These are phyloP conservation scores for Drosophila affinis DNA, from an alignment of 2,888 invertebrate species.

Conservation along the genomic window DNA sequence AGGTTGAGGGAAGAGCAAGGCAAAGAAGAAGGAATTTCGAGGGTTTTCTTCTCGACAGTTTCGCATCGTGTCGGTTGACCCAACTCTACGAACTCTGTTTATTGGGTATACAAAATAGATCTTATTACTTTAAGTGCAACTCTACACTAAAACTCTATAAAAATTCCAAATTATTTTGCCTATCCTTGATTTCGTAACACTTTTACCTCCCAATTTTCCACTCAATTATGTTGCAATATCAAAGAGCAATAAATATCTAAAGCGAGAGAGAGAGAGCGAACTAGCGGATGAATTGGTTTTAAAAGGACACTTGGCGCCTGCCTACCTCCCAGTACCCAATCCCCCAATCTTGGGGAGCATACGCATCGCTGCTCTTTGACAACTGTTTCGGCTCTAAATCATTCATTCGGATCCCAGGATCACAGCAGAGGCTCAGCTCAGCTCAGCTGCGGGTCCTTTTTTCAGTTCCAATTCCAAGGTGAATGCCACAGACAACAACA, in stretches of 20 bases:
- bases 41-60: no score
- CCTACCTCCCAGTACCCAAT: slow-evolving; percentile 22
- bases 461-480: slow-evolving; percentile 17
- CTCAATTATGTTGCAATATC: slow-evolving; percentile 65
- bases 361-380: slow-evolving; percentile 79
- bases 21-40: no score
- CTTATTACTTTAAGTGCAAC: no score
- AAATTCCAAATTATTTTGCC: background rate
- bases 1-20: no score
- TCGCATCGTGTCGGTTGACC: no score
- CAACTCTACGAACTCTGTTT: no score
- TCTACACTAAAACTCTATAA: background rate
- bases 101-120: no score
- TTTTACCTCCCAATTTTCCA: slow-evolving; percentile 63
- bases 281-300: slow-evolving; percentile 73
- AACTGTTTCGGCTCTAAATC: slow-evolving; percentile 73
- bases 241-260: slow-evolving; percentile 64
- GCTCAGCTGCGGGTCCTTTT: slow-evolving; percentile 70
- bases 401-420: slow-evolving; percentile 68
- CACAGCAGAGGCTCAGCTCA: slow-evolving; percentile 16
- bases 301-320: slow-evolving; percentile 76
- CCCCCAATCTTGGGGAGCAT: slow-evolving; percentile 33
- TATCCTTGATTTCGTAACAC: slow-evolving; percentile 35
- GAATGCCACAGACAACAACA: slow-evolving; percentile 17
- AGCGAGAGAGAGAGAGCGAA: slow-evolving; percentile 13